Evolutionary conservation across 2,797 vertebrate genomes (phyloP).

Genomic region (Petrocephalus schoutedeni): DNA sequence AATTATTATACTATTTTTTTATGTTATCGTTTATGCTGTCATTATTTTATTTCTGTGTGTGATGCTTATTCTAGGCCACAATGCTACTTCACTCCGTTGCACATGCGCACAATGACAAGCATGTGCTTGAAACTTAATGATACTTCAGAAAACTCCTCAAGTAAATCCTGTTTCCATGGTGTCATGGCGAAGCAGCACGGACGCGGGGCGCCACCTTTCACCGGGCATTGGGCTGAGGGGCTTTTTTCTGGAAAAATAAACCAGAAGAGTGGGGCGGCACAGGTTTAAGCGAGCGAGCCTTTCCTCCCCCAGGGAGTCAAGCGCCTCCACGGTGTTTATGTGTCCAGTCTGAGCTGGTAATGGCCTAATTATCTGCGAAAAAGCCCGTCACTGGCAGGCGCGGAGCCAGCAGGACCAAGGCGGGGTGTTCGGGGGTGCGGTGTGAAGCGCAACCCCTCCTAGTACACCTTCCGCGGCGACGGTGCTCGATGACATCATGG

Average conservation of each 20-base stretch:
- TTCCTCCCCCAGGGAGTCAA: slow-evolving; percentile 36
- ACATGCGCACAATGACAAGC: neutral
- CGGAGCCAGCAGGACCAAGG: slow-evolving; percentile 18
- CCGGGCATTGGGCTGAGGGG: slow-evolving; percentile 16
- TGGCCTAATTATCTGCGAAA: slow-evolving; percentile 45
- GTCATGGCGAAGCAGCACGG: neutral
- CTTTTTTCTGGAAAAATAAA: slow-evolving; percentile 35
- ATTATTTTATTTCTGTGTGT: neutral
- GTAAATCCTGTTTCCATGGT: neutral
- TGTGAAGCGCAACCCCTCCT: slow-evolving; percentile 31
- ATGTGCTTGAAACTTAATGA: neutral
- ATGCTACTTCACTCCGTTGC: neutral
- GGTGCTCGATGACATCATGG: neutral
- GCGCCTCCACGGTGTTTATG: slow-evolving; percentile 49
- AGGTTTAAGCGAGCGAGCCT: slow-evolving; percentile 30
- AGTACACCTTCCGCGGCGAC: neutral
- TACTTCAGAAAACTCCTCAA: neutral
- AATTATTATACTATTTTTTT: neutral
- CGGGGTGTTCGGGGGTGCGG: slow-evolving; percentile 18
- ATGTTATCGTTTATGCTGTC: neutral
- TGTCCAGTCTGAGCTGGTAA: slow-evolving; percentile 41
- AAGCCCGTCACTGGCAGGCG: slow-evolving; percentile 30
- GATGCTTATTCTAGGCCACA: neutral
- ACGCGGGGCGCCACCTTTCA: neutral
- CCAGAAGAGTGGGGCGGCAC: slow-evolving; percentile 26